Conservation (phyloP, 2,113 vertebrate genomes). For the Catharus bicknelli region DNA sequence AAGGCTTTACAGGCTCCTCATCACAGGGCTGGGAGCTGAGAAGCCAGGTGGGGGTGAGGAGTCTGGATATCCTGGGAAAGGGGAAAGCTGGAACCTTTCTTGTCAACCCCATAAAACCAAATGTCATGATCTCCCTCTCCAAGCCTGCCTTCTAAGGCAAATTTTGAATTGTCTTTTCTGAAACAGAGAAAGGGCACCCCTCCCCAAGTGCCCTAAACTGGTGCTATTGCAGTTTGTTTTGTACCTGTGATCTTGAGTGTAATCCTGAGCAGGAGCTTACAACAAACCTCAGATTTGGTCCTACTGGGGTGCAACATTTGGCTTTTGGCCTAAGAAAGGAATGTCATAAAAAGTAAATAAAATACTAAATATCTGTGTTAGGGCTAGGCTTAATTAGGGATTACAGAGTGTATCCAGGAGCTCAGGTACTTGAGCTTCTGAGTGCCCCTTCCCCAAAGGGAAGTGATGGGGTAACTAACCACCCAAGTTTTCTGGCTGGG, state of each 20-base stretch:
- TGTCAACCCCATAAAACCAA: background rate
- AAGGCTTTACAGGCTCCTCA: background rate
- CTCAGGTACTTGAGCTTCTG: background rate
- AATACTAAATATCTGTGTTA: background rate
- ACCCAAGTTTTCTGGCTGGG: conserved; percentile 49
- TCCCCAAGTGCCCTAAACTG: background rate
- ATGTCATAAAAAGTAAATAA: conserved; percentile 9
- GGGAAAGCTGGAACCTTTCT: background rate
- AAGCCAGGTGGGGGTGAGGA: background rate
- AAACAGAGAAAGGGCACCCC: background rate
- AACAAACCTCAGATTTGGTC: background rate
- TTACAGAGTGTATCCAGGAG: background rate
- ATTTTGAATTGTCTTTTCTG: background rate
- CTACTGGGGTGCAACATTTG: background rate
- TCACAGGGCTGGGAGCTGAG: background rate
- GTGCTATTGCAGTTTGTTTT: background rate
- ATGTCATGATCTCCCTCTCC: background rate
- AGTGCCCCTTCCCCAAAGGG: background rate
- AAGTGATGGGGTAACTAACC: conserved; percentile 7
- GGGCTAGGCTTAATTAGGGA: background rate
- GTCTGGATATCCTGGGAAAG: background rate
- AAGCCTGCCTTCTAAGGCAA: background rate
- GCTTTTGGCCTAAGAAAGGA: background rate
- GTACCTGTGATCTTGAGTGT: background rate
- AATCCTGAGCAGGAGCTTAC: background rate